Evolutionary conservation across 2,797 vertebrate genomes (phyloP).

Genomic region (Crocidura indochinensis): DNA sequence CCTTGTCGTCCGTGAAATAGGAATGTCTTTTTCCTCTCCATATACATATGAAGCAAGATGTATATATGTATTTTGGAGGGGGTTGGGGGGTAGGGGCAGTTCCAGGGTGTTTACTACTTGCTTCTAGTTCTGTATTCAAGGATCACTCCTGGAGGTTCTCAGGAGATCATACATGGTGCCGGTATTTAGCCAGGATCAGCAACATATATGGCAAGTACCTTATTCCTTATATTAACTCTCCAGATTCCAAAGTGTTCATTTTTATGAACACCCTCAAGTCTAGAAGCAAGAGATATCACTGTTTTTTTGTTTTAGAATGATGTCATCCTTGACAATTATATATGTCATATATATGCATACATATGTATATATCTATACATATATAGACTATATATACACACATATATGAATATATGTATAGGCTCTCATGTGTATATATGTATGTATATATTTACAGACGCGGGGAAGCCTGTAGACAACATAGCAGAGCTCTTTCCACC

Average conservation of each 20-base stretch:
- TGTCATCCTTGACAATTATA: slow-evolving; percentile 30
- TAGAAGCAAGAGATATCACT: slow-evolving; percentile 52
- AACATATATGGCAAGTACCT: no score
- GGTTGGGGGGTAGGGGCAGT: no score
- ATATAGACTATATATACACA: background rate
- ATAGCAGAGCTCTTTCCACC: slow-evolving; percentile 37
- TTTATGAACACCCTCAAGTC: slow-evolving; percentile 10
- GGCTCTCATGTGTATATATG: no score
- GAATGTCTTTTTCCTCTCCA: background rate
- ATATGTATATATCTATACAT: no score
- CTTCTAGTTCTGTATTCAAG: no score
- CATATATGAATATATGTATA: no score
- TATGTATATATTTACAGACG: background rate
- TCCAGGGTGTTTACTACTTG: no score
- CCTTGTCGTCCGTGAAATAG: slow-evolving; percentile 25
- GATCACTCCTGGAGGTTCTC: no score
- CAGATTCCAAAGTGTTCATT: background rate
- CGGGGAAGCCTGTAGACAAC: background rate
- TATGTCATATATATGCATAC: background rate
- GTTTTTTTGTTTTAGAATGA: slow-evolving; percentile 50
- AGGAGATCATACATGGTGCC: no score
- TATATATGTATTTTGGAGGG: background rate
- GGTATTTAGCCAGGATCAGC: no score
- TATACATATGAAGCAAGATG: background rate
- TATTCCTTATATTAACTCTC: no score